These are phyloP conservation scores for Eupeodes latifasciatus DNA, from an alignment of 2,888 invertebrate species.

Conservation along the genomic window DNA sequence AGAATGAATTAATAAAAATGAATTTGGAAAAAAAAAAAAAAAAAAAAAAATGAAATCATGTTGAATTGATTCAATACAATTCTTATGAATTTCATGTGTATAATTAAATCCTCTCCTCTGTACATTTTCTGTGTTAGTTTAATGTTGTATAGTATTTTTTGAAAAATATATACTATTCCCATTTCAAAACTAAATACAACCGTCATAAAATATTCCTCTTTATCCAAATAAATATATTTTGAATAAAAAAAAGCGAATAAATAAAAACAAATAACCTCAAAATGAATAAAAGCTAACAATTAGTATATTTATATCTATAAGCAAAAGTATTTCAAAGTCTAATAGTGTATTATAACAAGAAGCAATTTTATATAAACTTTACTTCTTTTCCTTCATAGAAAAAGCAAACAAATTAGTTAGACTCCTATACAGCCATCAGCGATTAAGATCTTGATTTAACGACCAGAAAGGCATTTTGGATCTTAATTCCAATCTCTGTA, in stretches of 20 bases:
- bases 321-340: conserved; percentile 39
- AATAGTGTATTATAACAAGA: conserved; percentile 14
- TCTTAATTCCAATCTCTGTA: conserved; percentile 16
- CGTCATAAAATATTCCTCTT: too few species aligned
- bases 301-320: neutral
- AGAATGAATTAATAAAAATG: too few species aligned
- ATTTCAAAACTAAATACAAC: too few species aligned
- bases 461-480: conserved; percentile 53
- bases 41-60: too few species aligned
- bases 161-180: too few species aligned
- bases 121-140: too few species aligned
- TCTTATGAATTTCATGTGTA: too few species aligned
- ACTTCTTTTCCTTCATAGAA: neutral
- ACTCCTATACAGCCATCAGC: neutral
- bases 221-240: neutral
- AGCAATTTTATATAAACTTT: neutral
- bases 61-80: too few species aligned
- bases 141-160: too few species aligned
- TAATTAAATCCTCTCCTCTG: too few species aligned
- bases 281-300: conserved; percentile 57
- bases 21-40: too few species aligned
- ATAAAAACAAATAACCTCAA: conserved; percentile 26
- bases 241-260: neutral
- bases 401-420: conserved; percentile 63
- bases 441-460: conserved; percentile 73